phyloP scores from a whole-genome alignment of 2,888 invertebrate species.

The Pandemis heparana region DNA sequence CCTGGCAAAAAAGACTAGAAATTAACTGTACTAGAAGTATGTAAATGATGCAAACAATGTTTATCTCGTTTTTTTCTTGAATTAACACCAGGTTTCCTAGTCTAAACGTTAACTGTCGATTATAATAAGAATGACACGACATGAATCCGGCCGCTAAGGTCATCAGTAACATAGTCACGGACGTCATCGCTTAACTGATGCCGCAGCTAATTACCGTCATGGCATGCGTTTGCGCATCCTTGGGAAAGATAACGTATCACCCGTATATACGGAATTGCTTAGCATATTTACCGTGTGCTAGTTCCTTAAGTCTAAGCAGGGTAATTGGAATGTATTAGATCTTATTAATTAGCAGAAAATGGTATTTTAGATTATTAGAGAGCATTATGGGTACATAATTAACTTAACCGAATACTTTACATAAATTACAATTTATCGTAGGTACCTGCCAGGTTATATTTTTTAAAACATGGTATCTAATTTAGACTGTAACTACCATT shows the following conservation, averaged over 20 bases:
- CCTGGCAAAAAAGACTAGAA: too few relatives aligned
- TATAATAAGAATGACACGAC: not conserved
- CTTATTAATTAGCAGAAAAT: too few relatives aligned
- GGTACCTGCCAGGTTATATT: too few relatives aligned
- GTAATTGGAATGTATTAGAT: not conserved
- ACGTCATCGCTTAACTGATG: slow-evolving; percentile 8
- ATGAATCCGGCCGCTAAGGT: not conserved
- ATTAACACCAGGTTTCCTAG: not conserved
- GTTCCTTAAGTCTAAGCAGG: not conserved
- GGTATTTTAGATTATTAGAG: too few relatives aligned
- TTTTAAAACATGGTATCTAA: too few relatives aligned
- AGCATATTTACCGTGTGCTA: slow-evolving; percentile 7
- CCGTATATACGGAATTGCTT: slow-evolving; percentile 16
- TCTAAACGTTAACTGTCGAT: not conserved
- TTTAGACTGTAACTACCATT: too few relatives aligned
- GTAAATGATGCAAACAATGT: too few relatives aligned
- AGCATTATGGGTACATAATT: too few relatives aligned
- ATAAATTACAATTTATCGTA: too few relatives aligned
- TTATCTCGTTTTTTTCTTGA: too few relatives aligned
- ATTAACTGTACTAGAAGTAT: too few relatives aligned
- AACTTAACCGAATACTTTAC: too few relatives aligned
- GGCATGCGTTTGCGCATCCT: slow-evolving; percentile 23
- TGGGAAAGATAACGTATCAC: slow-evolving; percentile 31
- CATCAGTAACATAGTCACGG: not conserved
- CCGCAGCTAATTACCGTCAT: slow-evolving; percentile 11